phyloP scores from a whole-genome alignment of 2,113 vertebrate species.

The Lophius piscatorius region DNA sequence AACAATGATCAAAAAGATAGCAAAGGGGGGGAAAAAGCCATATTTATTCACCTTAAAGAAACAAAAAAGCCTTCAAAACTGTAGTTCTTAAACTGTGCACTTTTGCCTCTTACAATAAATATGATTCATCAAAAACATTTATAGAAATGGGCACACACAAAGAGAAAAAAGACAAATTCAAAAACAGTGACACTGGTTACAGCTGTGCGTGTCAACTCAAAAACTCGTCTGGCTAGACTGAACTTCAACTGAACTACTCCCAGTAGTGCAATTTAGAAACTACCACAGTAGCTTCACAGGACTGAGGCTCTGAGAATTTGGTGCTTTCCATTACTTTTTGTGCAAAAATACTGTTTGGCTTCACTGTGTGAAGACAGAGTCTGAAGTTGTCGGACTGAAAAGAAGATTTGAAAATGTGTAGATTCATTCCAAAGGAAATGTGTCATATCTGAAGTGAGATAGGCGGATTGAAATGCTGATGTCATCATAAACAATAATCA shows the following conservation, averaged over 20 bases:
- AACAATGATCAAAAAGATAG: slow-evolving; percentile 66
- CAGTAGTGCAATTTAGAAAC: slow-evolving; percentile 77
- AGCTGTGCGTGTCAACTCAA: slow-evolving; percentile 72
- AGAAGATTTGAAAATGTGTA: slow-evolving; percentile 32
- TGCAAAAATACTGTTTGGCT: slow-evolving; percentile 71
- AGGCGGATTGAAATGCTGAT: slow-evolving; percentile 35
- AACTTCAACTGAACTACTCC: slow-evolving; percentile 66
- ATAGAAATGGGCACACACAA: slow-evolving; percentile 70
- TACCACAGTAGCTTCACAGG: slow-evolving; percentile 58
- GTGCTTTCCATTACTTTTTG: slow-evolving; percentile 64
- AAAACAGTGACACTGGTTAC: slow-evolving; percentile 65
- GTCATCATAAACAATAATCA: slow-evolving; percentile 26
- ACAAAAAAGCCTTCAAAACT: slow-evolving; percentile 72
- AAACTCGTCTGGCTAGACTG: slow-evolving; percentile 59
- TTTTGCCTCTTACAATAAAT: slow-evolving; percentile 80
- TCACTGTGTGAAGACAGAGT: slow-evolving; percentile 48
- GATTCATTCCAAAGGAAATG: slow-evolving; percentile 34
- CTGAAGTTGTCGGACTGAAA: slow-evolving; percentile 22
- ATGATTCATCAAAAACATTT: slow-evolving; percentile 73
- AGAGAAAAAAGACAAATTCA: slow-evolving; percentile 58
- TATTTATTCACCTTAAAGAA: slow-evolving; percentile 60
- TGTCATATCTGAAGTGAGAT: slow-evolving; percentile 21
- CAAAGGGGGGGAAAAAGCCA: slow-evolving; percentile 48
- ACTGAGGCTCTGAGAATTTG: slow-evolving; percentile 59
- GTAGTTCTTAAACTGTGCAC: slow-evolving; percentile 74